These are phyloP conservation scores for Biston betularia DNA, from an alignment of 2,888 invertebrate species.

Conservation along the genomic window DNA sequence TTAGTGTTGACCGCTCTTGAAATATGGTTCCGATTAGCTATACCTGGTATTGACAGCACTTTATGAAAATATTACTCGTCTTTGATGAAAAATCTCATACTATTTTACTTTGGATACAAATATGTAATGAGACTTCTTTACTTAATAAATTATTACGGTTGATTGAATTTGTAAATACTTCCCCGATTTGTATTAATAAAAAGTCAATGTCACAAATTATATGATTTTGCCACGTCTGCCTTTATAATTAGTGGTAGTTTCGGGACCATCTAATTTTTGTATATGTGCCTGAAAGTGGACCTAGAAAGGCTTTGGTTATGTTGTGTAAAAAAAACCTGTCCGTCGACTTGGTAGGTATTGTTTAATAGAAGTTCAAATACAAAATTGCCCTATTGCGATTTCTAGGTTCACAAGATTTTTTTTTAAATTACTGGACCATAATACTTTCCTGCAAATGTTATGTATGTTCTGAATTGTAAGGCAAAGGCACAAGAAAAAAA, in stretches of 20 bases:
- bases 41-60: too few relatives aligned
- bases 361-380: neutral
- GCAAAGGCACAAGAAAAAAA: conserved; percentile 3
- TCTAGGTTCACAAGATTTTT: neutral
- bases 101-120: conserved; percentile 2
- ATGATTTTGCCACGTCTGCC: conserved; percentile 24
- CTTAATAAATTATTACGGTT: neutral
- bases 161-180: neutral
- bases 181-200: neutral
- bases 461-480: conserved; percentile 12
- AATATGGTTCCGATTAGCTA: too few relatives aligned
- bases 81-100: neutral
- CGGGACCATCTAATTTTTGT: conserved; percentile 63
- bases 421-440: neutral
- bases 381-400: neutral
- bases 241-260: conserved; percentile 47
- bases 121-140: neutral
- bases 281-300: conserved; percentile 37
- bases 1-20: too few relatives aligned
- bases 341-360: neutral
- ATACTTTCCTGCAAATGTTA: neutral
- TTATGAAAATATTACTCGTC: too few relatives aligned
- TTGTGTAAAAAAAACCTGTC: too few relatives aligned
- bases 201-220: conserved; percentile 1
- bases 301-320: conserved; percentile 5